Conservation (phyloP, 1,140 invertebrate genomes). For the Ceratitis capitata region DNA sequence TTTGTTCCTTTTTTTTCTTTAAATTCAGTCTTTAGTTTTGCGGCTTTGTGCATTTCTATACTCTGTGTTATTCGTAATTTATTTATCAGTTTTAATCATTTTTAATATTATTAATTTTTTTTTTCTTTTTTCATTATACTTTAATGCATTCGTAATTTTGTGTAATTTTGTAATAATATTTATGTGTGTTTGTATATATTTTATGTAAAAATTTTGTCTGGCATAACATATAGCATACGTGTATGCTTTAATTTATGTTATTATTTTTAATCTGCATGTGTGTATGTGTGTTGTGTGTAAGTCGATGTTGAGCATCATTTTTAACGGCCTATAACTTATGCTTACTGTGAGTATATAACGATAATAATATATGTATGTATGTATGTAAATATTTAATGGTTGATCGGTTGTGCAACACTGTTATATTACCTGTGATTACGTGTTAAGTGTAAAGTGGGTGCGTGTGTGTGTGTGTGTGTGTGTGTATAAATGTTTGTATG, state of each 20-base stretch:
- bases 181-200: constrained; percentile 22
- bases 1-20: constrained; percentile 45
- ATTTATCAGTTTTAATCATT: constrained; percentile 30
- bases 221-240: neutral
- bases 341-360: constrained; percentile 33
- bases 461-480: neutral
- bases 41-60: constrained; percentile 61
- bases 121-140: constrained; percentile 40
- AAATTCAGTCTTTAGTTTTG: constrained; percentile 64
- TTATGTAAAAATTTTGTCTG: constrained; percentile 31
- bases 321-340: constrained; percentile 30
- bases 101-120: too few species aligned
- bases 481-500: neutral
- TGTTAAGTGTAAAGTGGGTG: too few species aligned
- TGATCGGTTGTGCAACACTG: constrained; percentile 6
- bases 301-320: neutral
- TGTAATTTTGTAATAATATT: constrained; percentile 41
- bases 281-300: constrained; percentile 34
- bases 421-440: too few species aligned
- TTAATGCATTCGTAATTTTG: constrained; percentile 47
- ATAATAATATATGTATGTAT: too few species aligned
- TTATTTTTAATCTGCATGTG: too few species aligned
- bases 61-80: constrained; percentile 43
- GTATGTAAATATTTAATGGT: neutral
- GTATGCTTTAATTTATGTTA: too few species aligned